Conservation (phyloP, 2,113 vertebrate genomes). For the Motacilla tschutschensis region DNA sequence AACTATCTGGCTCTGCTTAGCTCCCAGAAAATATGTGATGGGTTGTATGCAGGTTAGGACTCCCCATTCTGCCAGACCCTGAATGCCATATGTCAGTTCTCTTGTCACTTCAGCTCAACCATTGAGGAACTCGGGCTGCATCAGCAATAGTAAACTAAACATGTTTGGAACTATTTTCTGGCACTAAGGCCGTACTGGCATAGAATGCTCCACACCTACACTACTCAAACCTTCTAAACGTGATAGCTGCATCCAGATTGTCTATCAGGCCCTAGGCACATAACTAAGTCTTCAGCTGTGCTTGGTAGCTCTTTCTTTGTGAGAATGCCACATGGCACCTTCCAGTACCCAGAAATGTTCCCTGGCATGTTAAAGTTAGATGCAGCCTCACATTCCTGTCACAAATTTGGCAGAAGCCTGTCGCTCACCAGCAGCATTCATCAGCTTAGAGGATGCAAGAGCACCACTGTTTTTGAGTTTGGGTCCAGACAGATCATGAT, state of each 20-base stretch:
- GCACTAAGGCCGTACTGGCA: not conserved
- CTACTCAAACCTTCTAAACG: not conserved
- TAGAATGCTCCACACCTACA: not conserved
- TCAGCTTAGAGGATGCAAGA: not conserved
- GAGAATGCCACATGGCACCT: slow-evolving; percentile 7
- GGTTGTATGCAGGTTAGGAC: not conserved
- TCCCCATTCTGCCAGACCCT: not conserved
- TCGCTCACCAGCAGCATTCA: not conserved
- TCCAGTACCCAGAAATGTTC: slow-evolving; percentile 2
- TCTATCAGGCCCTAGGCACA: not conserved
- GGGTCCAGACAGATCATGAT: not conserved
- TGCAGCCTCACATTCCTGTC: not conserved
- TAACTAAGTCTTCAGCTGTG: not conserved
- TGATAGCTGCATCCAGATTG: not conserved
- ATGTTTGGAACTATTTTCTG: not conserved
- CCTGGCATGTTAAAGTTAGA: not conserved
- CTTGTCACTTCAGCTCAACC: not conserved
- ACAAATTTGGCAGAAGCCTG: not conserved
- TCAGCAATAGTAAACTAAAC: not conserved
- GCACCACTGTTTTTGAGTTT: not conserved
- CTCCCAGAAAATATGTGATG: not conserved
- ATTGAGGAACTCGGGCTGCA: not conserved
- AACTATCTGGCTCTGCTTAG: not conserved
- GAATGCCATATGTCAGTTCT: not conserved
- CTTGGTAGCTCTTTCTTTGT: not conserved